Percentiles rank a stretch among this genome's conserved stretches.
phyloP scores from a whole-genome alignment of 1,140 invertebrate species.

The Ptiloglossa arizonensis region DNA sequence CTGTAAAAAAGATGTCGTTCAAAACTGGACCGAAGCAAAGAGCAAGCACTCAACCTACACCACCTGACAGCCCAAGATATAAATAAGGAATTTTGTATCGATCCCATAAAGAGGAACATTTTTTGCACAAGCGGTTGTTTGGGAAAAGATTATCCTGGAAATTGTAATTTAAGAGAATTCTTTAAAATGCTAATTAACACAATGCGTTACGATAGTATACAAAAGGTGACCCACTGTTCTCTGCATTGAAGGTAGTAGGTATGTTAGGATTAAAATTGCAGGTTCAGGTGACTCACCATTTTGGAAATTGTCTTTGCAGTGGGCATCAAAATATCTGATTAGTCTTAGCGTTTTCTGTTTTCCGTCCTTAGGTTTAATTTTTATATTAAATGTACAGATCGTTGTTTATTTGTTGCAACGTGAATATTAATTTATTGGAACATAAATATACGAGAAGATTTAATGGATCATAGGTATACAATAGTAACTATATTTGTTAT shows the following conservation, averaged over 20 bases:
- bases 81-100: constrained; percentile 70
- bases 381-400: constrained; percentile 70
- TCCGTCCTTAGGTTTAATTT: constrained; percentile 81
- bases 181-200: constrained; percentile 35
- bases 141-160: constrained; percentile 9
- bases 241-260: background rate
- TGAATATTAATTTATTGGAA: constrained; percentile 68
- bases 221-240: constrained; percentile 6
- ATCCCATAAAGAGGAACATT: constrained; percentile 27
- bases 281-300: constrained; percentile 12
- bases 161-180: constrained; percentile 50
- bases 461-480: constrained; percentile 52
- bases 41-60: constrained; percentile 74
- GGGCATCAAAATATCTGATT: constrained; percentile 62
- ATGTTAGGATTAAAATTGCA: background rate
- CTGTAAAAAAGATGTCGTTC: constrained; percentile 82
- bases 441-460: constrained; percentile 57
- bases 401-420: constrained; percentile 68
- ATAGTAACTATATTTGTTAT: constrained; percentile 55
- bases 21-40: constrained; percentile 78
- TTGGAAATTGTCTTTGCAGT: constrained; percentile 49
- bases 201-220: constrained; percentile 38
- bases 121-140: constrained; percentile 55
- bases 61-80: constrained; percentile 80
- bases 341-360: constrained; percentile 75